Evolutionary conservation across 1,140 invertebrate genomes (phyloP), one percentile per base, ranked within the genome.

Genomic region (Drosophila repletoides): DNA sequence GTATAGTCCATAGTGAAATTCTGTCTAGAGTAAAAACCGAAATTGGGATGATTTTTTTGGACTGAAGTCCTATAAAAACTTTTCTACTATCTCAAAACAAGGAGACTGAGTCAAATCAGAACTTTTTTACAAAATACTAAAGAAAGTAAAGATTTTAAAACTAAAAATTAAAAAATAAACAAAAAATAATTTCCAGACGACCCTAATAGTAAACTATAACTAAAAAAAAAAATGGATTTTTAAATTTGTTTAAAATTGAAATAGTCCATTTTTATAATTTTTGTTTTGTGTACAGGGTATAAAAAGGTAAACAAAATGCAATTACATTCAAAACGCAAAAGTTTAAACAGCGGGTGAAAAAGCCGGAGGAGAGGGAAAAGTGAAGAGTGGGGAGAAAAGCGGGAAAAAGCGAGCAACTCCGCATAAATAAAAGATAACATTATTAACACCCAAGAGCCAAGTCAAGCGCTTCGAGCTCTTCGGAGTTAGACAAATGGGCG

Each of bases 361-460:
- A 38, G 9, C 6, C 41, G 22, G 5, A 43, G 10, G 21, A 1
- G 33, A 3, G 12, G 26, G 34, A 19, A 7, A 4, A 1, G 17
- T 12, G 10, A 5, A 3, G n/a, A 7, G 2, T 10, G 15, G 28
- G 12, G 1, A 26, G 15, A 1, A 22, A 5, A 1, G 3, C 10
- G 40, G 14, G 19, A 3, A 1, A 1, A 10, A 15, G 14, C 55
- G 55, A 43, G 41, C 61, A 31, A 38, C 31, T 52, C 58, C 68
- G 68, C 64, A 79, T 84, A 84, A 84, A 84, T 84, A 84, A 84
- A 84, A 84, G 80, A 84, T 86, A 84, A 84, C 80, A 75, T 86
- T 84, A 84, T 84, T 84, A 84, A 86, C 75, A 77, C 66, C 72
- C 65, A 59, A 70, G 51, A 67, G 60, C 52, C 56, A 64, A 70